Base-by-base conservation (phyloP, 2,113 vertebrate species). In the Reinhardtius hippoglossoides region DNA sequence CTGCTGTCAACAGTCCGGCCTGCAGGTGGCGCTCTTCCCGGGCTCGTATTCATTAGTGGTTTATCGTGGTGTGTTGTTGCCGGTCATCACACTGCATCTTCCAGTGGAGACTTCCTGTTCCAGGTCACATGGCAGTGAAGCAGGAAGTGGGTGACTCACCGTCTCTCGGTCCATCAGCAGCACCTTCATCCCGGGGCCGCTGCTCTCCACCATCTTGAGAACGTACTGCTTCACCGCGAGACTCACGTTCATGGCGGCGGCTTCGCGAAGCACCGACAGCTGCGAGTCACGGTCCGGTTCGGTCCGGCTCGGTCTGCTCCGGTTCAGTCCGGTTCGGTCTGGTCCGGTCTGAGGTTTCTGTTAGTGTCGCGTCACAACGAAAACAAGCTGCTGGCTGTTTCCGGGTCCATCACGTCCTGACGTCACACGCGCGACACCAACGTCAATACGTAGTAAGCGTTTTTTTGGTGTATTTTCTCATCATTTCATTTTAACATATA, bases 131-230 rank as follows among this genome's bases (percentile, higher is more conserved):
- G 46, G 16, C 46, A 8, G 46, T 1, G 46, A 18, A 50, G 15
- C 46, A 15, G 46, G 46, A 50, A 50, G 16, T 50, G 46, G 1
- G 16, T 50, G 46, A 40, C 91, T 94, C 88, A 99, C 98, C 95
- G 97, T 99, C 90, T 99, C 98, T 66, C 95, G 95, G 86, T 99
- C 98, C 97, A 99, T 99, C 57, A 99, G 94, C 76, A 99, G 94
- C 1, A 99, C 96, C 86, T 98, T 99, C 98, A 99, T 99, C 3
- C 98, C 97, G 0, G 98, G 94, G 1, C 98, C 98, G 86, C 96
- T 98, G 95, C 92, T 97, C 86, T 98, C 97, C 80, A 99, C 98
- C 97, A 99, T 99, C 84, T 95, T 97, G 96, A 95, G 81, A 99
- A 99, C 82, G 85, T 99, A 99, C 79, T 98, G 97, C 86, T 97